Conservation (phyloP, 1,140 invertebrate species). For the Zaprionus africanus region DNA sequence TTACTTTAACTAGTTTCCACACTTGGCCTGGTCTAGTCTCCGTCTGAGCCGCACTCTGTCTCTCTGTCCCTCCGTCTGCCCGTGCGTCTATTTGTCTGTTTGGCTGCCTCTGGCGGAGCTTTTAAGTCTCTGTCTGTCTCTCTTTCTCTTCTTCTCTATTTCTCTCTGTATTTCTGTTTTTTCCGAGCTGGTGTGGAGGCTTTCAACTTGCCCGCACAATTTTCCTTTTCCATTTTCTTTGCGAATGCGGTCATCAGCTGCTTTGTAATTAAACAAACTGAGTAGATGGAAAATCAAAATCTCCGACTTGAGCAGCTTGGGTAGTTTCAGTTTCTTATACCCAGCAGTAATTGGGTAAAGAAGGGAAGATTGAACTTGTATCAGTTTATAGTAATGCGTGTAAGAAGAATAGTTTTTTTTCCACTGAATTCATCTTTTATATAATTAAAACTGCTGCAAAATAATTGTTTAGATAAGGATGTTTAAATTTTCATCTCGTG, state of each 20-base stretch:
- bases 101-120: slow-evolving; percentile 36
- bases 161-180: slow-evolving; percentile 7
- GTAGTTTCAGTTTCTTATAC: background rate
- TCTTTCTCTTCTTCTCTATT: background rate
- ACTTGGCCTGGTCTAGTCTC: slow-evolving; percentile 79
- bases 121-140: slow-evolving; percentile 24
- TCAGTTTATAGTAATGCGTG: background rate
- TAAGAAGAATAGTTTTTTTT: background rate
- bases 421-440: too few species aligned
- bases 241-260: slow-evolving; percentile 70
- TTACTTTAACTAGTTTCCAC: slow-evolving; percentile 77
- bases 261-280: slow-evolving; percentile 43
- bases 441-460: too few species aligned
- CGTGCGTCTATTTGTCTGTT: slow-evolving; percentile 14
- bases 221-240: slow-evolving; percentile 78
- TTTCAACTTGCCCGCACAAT: slow-evolving; percentile 72
- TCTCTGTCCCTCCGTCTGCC: slow-evolving; percentile 13
- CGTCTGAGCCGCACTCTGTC: slow-evolving; percentile 8
- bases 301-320: background rate
- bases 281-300: slow-evolving; percentile 36
- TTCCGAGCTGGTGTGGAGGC: slow-evolving; percentile 3
- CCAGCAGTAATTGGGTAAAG: background rate
- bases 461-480: too few species aligned
- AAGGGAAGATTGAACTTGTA: background rate
- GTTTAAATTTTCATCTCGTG: too few species aligned